Evolutionary conservation across 37 sponge, comb jelly and placozoan genomes (phyloP).

Genomic region (Hexactinellida sp.): DNA sequence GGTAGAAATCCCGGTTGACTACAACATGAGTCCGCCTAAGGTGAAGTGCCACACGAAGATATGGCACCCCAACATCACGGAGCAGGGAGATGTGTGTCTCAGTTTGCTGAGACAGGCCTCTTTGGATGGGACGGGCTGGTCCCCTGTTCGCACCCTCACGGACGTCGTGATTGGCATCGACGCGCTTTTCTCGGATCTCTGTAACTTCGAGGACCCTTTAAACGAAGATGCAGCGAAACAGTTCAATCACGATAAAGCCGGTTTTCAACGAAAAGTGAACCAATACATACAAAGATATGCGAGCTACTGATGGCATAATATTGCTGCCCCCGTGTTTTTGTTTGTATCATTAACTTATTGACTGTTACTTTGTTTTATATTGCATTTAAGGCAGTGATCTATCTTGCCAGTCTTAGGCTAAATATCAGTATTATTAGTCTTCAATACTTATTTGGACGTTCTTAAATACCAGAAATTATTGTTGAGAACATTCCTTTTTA

Average conservation of each 20-base stretch:
- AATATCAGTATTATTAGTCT: constrained; percentile 7
- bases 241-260: constrained; percentile 18
- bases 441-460: neutral
- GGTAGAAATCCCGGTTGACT: constrained; percentile 40
- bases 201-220: constrained; percentile 65
- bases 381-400: neutral
- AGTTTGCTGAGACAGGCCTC: constrained; percentile 52
- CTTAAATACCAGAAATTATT: neutral
- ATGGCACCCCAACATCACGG: constrained; percentile 85
- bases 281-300: constrained; percentile 35
- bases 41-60: constrained; percentile 52
- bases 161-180: constrained; percentile 66
- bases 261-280: constrained; percentile 38
- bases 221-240: constrained; percentile 58
- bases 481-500: no score
- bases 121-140: constrained; percentile 58
- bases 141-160: constrained; percentile 57
- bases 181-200: constrained; percentile 52
- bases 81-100: constrained; percentile 14
- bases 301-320: neutral
- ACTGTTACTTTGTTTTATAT: neutral
- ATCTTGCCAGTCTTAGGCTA: neutral
- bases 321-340: neutral
- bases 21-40: constrained; percentile 64
- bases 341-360: neutral